Base-by-base conservation (phyloP, 2,797 vertebrate genomes). In the Chanos chanos region DNA sequence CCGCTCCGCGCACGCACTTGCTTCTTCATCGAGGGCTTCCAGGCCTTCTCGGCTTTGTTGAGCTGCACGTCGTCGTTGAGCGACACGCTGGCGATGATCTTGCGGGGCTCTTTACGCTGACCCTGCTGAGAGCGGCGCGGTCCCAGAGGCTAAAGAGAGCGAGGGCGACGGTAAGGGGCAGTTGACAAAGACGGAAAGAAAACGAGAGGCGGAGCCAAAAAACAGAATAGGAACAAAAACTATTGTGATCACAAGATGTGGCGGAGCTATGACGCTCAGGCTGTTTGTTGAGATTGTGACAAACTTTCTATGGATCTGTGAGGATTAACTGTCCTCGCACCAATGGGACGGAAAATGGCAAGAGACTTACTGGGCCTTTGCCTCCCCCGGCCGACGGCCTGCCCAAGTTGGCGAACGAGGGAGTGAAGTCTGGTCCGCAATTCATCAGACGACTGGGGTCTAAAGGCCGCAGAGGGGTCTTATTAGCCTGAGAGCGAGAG, bases 31-130 rank as follows among this genome's bases (percentile, higher is more conserved):
- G 79, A 78, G 7, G 96, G 96, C 71, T 96, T 99, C 97, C 97
- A 99, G 54, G 97, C 96, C 47, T 98, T 97, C 79, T 94, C 94
- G 0, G 96, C 93, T 82, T 97, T 97, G 79, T 97, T 98, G 66
- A 99, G 90, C 75, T 97, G 94, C 66, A 99, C 90, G 1, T 96
- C 95, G 13, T 98, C 94, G 0, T 84, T 91, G 66, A 96, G 88
- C 30, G 95, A 92, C 73, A 95, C 85, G 1, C 89, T 92, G 73
- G 89, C 89, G 69, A 96, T 97, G 70, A 99, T 97, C 83, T 97
- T 99, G 0, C 94, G 92, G 0, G 92, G 92, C 21, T 97, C 95
- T 74, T 98, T 99, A 16, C 94, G 86, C 76, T 89, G 89, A 59
- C 87, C 93, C 61, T 89, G 94, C 84, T 98, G 96, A 27, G 96